Evolutionary conservation across 2,888 invertebrate genomes (phyloP).

Genomic region (Xanthorhoe spadicearia): DNA sequence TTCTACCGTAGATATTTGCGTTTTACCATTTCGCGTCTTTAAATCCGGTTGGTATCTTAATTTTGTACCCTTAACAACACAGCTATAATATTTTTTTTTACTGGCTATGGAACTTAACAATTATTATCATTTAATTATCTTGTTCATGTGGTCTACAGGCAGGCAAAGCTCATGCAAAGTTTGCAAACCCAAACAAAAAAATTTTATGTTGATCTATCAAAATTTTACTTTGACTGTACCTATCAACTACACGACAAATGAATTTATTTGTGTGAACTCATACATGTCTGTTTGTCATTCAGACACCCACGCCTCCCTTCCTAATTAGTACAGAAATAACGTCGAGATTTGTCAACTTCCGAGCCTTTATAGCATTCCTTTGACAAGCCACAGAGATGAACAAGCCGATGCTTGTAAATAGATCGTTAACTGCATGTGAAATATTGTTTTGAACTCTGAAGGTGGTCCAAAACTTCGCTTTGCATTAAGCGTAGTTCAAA

Average conservation of each 20-base stretch:
- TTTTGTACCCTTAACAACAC: too few species aligned
- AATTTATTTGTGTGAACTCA: constrained; percentile 59
- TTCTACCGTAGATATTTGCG: too few species aligned
- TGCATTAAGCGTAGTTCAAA: constrained; percentile 34
- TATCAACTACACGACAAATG: constrained; percentile 55
- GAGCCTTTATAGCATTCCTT: constrained; percentile 77
- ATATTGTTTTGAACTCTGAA: constrained; percentile 67
- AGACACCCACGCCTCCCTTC: constrained; percentile 67
- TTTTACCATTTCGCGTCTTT: too few species aligned
- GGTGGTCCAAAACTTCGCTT: constrained; percentile 61
- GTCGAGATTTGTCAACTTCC: constrained; percentile 82
- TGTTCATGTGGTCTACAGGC: too few species aligned
- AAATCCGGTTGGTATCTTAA: too few species aligned
- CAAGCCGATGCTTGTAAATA: constrained; percentile 67
- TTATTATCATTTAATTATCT: too few species aligned
- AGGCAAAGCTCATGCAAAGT: too few species aligned
- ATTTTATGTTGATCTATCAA: not conserved
- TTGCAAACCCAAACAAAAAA: too few species aligned
- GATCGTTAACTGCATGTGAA: constrained; percentile 75
- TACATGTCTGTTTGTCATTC: constrained; percentile 54
- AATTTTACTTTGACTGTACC: constrained; percentile 8
- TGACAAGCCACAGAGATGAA: constrained; percentile 62
- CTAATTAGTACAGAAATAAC: constrained; percentile 85
- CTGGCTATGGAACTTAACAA: too few species aligned
- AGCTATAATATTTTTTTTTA: too few species aligned